These are phyloP conservation scores for Hylia prasina DNA, from an alignment of 2,113 vertebrate species.

Conservation along the genomic window DNA sequence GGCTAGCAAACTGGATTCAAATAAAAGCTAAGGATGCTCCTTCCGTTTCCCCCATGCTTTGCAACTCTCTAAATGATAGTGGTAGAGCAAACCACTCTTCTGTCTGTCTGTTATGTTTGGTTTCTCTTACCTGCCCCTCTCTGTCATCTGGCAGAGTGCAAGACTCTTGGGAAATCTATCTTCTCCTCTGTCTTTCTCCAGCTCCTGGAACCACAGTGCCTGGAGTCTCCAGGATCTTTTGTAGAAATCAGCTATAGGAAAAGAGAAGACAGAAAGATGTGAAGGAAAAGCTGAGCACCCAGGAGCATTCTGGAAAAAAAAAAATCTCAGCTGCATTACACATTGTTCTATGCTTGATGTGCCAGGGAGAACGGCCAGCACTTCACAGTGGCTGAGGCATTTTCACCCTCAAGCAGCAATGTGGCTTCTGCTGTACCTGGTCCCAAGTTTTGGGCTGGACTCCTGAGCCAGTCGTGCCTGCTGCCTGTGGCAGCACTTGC, in stretches of 20 bases:
- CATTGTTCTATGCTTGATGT: not conserved
- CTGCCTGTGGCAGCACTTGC: rapidly evolving
- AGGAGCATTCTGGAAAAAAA: not conserved
- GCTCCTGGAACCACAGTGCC: not conserved
- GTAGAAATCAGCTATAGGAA: not conserved
- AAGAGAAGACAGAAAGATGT: not conserved
- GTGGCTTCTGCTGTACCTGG: not conserved
- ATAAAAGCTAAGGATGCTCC: not conserved
- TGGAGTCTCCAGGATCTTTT: not conserved
- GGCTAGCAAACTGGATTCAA: not conserved
- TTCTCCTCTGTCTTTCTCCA: not conserved
- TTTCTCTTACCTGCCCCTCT: not conserved
- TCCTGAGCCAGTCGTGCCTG: not conserved
- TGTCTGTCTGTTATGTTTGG: not conserved
- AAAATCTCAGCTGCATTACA: not conserved
- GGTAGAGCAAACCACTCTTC: not conserved
- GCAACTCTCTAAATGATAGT: not conserved
- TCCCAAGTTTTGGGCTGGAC: not conserved
- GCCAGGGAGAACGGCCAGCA: not conserved
- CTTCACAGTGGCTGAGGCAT: not conserved
- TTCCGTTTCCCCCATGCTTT: not conserved
- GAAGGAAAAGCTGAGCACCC: not conserved
- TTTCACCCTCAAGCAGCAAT: not conserved
- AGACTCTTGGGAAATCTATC: not conserved
- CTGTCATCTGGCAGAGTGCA: not conserved